Conservation (phyloP, 2,113 vertebrate genomes). For the Carettochelys insculpta region DNA sequence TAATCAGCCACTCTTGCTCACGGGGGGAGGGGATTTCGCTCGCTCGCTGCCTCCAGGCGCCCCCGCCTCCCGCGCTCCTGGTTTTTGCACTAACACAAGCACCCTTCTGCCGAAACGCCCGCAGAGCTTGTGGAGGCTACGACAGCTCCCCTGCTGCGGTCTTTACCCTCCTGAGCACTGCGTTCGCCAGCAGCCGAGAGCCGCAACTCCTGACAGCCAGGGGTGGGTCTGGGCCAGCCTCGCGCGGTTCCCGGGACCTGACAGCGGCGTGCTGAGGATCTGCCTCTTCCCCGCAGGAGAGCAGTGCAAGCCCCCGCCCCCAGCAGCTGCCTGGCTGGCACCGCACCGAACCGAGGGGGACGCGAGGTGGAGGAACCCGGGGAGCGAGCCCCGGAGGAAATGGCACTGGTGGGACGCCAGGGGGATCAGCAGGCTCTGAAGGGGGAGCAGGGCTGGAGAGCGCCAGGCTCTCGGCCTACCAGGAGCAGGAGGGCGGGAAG, state of each 20-base stretch:
- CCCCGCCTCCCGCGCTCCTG: not conserved
- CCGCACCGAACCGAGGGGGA: constrained; percentile 23
- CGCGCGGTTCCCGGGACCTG: too few species aligned
- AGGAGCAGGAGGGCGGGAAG: not conserved
- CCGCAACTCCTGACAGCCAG: too few species aligned
- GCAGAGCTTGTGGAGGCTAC: not conserved
- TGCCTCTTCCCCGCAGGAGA: not conserved
- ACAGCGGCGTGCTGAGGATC: too few species aligned
- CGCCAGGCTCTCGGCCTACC: too few species aligned
- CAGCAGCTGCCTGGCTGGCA: constrained; percentile 44
- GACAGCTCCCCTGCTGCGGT: not conserved
- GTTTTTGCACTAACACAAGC: not conserved
- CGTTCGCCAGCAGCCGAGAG: too few species aligned
- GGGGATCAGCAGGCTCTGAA: too few species aligned
- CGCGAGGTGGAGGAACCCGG: constrained; percentile 37
- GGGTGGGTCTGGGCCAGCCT: too few species aligned
- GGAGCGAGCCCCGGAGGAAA: constrained; percentile 33
- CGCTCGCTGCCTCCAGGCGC: not conserved
- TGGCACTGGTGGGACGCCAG: not conserved
- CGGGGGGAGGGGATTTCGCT: fast-evolving
- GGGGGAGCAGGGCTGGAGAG: too few species aligned
- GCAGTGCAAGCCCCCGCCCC: not conserved
- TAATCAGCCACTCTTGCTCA: fast-evolving
- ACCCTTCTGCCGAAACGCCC: not conserved
- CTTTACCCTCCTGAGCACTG: fast-evolving